These are phyloP conservation scores for Papilio elwesi DNA, from an alignment of 2,888 invertebrate genomes.

Conservation along the genomic window DNA sequence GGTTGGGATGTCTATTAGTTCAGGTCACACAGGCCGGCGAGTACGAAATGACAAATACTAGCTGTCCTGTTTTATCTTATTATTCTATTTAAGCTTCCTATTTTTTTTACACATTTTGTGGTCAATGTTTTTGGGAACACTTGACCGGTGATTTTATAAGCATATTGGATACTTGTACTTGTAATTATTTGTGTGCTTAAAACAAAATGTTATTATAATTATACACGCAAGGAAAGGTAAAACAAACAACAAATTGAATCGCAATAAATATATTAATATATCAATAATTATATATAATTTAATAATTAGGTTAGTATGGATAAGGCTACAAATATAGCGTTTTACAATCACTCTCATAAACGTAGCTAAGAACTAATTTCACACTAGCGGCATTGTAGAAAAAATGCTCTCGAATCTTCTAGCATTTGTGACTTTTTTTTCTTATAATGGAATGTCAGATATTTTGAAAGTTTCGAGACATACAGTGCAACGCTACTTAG, in stretches of 20 bases:
- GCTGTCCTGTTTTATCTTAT: too few species aligned
- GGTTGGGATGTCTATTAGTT: too few species aligned
- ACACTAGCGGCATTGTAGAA: conserved; percentile 44
- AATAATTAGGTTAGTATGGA: conserved; percentile 74
- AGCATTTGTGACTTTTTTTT: background rate
- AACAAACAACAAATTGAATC: conserved; percentile 51
- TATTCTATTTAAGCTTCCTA: too few species aligned
- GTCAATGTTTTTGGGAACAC: too few species aligned
- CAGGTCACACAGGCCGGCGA: too few species aligned
- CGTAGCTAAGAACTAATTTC: conserved; percentile 55
- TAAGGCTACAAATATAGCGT: conserved; percentile 78
- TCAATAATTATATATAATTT: conserved; percentile 70
- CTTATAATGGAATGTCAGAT: background rate
- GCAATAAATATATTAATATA: conserved; percentile 81
- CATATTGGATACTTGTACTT: too few species aligned
- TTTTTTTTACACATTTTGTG: too few species aligned
- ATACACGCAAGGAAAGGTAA: background rate
- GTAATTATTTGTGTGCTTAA: background rate
- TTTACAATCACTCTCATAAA: conserved; percentile 67
- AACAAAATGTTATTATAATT: background rate
- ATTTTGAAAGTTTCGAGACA: background rate
- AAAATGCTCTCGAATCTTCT: conserved; percentile 18
- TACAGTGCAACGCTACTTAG: conserved; percentile 3
- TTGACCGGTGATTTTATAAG: too few species aligned
- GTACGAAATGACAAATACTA: too few species aligned